These are phyloP conservation scores for Psittacara wagleri DNA, from an alignment of 2,113 vertebrate species.

Conservation along the genomic window DNA sequence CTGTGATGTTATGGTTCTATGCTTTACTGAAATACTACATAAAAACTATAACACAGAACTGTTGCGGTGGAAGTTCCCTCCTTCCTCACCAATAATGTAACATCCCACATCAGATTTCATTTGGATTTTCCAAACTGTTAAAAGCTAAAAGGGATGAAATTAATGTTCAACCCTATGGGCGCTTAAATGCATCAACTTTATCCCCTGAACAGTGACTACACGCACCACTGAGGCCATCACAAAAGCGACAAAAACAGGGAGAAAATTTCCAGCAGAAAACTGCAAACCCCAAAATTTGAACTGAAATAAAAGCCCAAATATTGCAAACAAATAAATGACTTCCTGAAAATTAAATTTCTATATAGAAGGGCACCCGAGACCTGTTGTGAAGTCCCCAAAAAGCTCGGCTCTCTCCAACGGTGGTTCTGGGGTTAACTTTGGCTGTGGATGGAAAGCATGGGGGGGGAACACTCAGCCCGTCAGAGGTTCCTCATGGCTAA, in stretches of 20 bases:
- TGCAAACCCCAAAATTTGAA: not conserved
- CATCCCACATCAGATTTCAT: rapidly evolving
- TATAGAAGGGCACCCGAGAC: not conserved
- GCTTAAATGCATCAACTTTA: not conserved
- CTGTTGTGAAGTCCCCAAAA: not conserved
- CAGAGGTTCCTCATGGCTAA: not conserved
- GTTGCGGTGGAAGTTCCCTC: not conserved
- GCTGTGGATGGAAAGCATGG: not conserved
- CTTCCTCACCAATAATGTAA: not conserved
- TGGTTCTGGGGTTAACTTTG: not conserved
- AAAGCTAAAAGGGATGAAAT: not conserved
- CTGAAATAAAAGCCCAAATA: not conserved
- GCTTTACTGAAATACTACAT: not conserved
- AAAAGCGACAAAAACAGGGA: rapidly evolving
- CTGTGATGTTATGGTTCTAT: not conserved
- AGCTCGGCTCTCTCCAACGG: not conserved
- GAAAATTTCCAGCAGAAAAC: not conserved
- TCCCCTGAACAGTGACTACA: not conserved
- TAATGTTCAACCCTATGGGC: not conserved
- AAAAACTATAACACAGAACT: not conserved
- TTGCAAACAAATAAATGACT: not conserved
- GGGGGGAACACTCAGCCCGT: not conserved
- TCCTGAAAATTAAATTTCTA: not conserved
- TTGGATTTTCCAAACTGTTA: not conserved
- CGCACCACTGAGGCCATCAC: not conserved